A percentile compares a stretch with the other conserved stretches of the same genome.
phyloP scores from a whole-genome alignment of 2,797 vertebrate genomes.

The Oryzias sinensis region DNA sequence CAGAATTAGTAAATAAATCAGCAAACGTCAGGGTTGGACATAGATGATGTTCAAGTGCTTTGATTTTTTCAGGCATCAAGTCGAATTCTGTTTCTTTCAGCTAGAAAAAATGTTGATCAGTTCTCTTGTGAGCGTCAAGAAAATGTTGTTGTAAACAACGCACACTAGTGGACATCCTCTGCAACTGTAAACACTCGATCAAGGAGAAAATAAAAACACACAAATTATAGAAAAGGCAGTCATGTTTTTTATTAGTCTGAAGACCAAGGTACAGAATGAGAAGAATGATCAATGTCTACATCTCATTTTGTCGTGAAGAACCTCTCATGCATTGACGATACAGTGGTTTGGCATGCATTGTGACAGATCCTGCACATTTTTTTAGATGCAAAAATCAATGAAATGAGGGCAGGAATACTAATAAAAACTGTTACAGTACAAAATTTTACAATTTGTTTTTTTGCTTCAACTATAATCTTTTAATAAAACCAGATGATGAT shows the following conservation, averaged over 20 bases:
- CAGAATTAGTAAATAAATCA: no score
- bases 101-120: no score
- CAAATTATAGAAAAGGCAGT: conserved; percentile 66
- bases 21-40: no score
- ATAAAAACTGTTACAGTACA: conserved; percentile 54
- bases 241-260: conserved; percentile 77
- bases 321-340: conserved; percentile 65
- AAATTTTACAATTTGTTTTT: conserved; percentile 53
- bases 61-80: no score
- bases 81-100: no score
- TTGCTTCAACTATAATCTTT: conserved; percentile 26
- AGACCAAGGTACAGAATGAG: conserved; percentile 75
- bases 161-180: conserved; percentile 40
- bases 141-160: conserved; percentile 26
- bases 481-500: conserved; percentile 27
- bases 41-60: no score
- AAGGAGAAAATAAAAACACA: conserved; percentile 6
- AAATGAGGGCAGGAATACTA: conserved; percentile 43
- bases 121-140: neutral
- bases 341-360: conserved; percentile 58
- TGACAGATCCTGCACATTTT: conserved; percentile 40
- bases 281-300: conserved; percentile 57
- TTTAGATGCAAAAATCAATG: conserved; percentile 46
- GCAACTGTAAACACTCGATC: conserved; percentile 18
- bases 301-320: conserved; percentile 39